phyloP scores from a whole-genome alignment of 2,797 vertebrate species.

The Nannoperca obscura region DNA sequence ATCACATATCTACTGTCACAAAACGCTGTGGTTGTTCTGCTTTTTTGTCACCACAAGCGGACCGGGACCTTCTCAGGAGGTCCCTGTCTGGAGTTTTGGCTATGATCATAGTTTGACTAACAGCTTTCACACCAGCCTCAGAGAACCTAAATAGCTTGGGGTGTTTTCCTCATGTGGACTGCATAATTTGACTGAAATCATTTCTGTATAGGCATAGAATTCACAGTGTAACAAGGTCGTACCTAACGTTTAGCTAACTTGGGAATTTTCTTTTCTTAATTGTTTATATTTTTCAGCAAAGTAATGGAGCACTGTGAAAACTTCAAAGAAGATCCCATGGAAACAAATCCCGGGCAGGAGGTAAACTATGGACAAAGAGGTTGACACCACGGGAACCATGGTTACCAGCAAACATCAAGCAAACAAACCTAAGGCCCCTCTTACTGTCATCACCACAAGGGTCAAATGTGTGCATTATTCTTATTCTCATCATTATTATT shows the following conservation, averaged over 20 bases:
- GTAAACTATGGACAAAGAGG: slow-evolving; percentile 85
- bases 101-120: background rate
- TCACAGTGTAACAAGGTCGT: background rate
- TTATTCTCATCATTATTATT: slow-evolving; percentile 52
- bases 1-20: too few species aligned
- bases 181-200: background rate
- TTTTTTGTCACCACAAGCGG: too few species aligned
- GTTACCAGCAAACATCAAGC: slow-evolving; percentile 40
- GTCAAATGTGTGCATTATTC: slow-evolving; percentile 65
- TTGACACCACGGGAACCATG: slow-evolving; percentile 48
- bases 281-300: slow-evolving; percentile 90
- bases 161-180: background rate
- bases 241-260: background rate
- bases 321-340: slow-evolving; percentile 98
- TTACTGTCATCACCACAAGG: slow-evolving; percentile 68
- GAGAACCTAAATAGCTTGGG: background rate
- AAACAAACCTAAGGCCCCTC: slow-evolving; percentile 58
- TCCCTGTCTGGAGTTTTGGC: background rate
- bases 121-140: background rate
- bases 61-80: too few species aligned
- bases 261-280: background rate
- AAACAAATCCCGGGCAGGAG: slow-evolving; percentile 88
- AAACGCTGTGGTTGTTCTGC: too few species aligned
- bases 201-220: background rate
- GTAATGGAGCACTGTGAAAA: slow-evolving; percentile 96